phyloP scores from a whole-genome alignment of 2,888 invertebrate species.

The Lissonota sp. region DNA sequence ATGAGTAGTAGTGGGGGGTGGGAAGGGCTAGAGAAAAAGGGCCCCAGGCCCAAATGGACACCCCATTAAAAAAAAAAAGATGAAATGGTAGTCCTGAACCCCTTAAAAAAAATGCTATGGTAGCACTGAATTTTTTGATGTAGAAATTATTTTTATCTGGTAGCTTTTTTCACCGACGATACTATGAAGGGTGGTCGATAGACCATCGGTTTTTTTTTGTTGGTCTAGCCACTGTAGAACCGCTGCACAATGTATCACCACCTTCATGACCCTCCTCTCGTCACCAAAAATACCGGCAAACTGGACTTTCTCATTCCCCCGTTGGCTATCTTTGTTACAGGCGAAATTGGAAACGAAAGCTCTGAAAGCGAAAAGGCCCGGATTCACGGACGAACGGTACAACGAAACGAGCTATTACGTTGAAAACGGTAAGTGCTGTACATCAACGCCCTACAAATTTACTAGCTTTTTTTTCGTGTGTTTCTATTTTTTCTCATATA shows the following conservation, averaged over 20 bases:
- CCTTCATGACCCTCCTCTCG: neutral
- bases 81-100: too few relatives aligned
- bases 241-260: neutral
- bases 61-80: too few relatives aligned
- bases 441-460: neutral
- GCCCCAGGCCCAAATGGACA: too few relatives aligned
- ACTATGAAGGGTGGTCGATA: neutral
- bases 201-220: neutral
- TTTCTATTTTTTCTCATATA: slow-evolving; percentile 23
- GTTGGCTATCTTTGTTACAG: slow-evolving; percentile 86
- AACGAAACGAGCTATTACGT: slow-evolving; percentile 98
- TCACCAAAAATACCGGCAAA: neutral
- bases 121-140: too few relatives aligned
- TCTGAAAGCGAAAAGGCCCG: slow-evolving; percentile 94
- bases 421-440: slow-evolving; percentile 92
- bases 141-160: neutral
- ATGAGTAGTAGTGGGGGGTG: neutral
- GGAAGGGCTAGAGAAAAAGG: too few relatives aligned
- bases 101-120: too few relatives aligned
- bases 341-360: slow-evolving; percentile 96
- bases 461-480: neutral
- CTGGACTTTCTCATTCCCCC: neutral
- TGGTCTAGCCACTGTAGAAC: neutral
- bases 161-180: too few relatives aligned
- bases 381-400: slow-evolving; percentile 96